phyloP scores from a whole-genome alignment of 2,113 vertebrate species.

The Cochlearius cochlearius region DNA sequence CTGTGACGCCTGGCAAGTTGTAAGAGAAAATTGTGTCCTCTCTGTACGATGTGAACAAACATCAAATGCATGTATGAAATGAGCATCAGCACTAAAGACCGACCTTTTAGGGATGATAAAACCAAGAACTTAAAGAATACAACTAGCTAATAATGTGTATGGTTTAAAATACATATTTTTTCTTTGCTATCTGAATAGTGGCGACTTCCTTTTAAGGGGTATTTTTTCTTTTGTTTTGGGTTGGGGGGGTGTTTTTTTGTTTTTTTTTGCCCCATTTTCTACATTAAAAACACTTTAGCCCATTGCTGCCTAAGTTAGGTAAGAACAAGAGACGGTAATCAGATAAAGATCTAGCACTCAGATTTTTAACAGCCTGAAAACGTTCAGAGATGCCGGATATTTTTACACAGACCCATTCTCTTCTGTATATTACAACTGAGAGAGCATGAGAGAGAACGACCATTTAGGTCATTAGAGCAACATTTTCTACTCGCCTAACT shows the following conservation, averaged over 20 bases:
- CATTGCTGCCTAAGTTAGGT: neutral
- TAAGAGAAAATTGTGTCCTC: neutral
- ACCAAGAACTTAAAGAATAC: neutral
- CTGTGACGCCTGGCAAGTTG: neutral
- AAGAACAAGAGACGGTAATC: neutral
- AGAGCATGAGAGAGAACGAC: neutral
- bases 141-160: neutral
- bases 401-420: slow-evolving; percentile 15
- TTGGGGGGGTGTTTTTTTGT: neutral
- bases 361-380: neutral
- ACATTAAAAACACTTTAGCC: neutral
- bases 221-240: neutral
- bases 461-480: slow-evolving; percentile 38
- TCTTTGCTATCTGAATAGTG: neutral
- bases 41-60: neutral
- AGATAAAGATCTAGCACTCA: neutral
- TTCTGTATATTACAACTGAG: neutral
- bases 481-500: slow-evolving; percentile 37
- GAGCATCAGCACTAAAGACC: neutral
- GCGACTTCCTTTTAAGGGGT: neutral
- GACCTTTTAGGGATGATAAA: neutral
- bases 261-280: neutral
- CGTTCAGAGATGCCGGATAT: neutral
- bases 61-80: neutral
- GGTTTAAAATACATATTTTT: neutral